A percentile compares a stretch with the other conserved stretches of the same genome.
Evolutionary conservation across 1,140 invertebrate genomes (phyloP).

Genomic region (Bradysia coprophila): DNA sequence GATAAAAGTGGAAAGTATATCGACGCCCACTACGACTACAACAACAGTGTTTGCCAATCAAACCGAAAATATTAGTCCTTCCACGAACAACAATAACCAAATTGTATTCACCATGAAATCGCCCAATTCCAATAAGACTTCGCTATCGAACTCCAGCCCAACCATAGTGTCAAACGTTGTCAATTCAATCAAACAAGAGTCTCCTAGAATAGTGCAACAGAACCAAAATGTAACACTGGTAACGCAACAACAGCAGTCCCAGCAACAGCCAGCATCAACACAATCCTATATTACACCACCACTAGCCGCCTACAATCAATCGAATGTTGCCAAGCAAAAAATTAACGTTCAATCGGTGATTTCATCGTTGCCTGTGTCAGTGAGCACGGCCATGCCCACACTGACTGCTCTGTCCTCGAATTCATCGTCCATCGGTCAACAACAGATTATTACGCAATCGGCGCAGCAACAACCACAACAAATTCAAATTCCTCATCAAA

Average conservation of each 20-base stretch:
- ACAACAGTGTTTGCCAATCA: neutral
- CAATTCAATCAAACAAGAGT: neutral
- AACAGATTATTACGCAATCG: constrained; percentile 1
- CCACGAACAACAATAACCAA: neutral
- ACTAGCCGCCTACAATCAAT: too few relatives aligned
- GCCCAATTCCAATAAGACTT: neutral
- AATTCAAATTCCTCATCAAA: constrained; percentile 2
- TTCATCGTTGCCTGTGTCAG: neutral
- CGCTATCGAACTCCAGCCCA: neutral
- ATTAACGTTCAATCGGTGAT: neutral
- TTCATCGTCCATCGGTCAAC: neutral
- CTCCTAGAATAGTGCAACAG: neutral
- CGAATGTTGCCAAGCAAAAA: neutral
- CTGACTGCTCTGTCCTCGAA: constrained; percentile 9
- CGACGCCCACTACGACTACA: neutral
- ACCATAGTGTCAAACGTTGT: neutral
- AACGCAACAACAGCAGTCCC: neutral
- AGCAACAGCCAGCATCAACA: neutral
- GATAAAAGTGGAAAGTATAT: neutral
- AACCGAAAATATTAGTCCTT: neutral
- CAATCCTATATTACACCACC: neutral
- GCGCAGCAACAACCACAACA: constrained; percentile 1
- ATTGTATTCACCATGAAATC: neutral
- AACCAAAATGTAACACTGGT: too few relatives aligned
- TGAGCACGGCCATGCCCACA: constrained; percentile 7